Evolutionary conservation across 2,888 invertebrate genomes (phyloP).

Genomic region (Pantelozetes paolii): DNA sequence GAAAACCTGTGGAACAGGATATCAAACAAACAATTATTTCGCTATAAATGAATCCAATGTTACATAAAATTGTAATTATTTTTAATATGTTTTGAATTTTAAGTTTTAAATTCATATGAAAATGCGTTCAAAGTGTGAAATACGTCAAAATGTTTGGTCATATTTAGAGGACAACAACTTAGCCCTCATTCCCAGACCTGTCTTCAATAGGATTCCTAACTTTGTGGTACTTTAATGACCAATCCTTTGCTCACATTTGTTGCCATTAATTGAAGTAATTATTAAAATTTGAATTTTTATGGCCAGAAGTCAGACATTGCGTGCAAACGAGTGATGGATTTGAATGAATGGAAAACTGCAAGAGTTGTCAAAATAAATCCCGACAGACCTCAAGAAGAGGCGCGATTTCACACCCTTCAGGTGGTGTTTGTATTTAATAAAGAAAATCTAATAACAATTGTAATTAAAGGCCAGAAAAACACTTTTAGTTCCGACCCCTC

Average conservation of each 20-base stretch:
- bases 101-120: background rate
- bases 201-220: conserved; percentile 4
- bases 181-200: conserved; percentile 11
- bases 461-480: background rate
- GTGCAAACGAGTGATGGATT: background rate
- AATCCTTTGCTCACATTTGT: background rate
- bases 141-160: conserved; percentile 3
- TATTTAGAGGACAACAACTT: conserved; percentile 9
- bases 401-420: background rate
- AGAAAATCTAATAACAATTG: background rate
- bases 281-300: background rate
- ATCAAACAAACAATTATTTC: background rate
- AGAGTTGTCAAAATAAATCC: conserved; percentile 23
- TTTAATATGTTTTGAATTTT: background rate
- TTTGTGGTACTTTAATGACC: background rate
- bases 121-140: background rate
- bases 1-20: conserved; percentile 3
- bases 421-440: background rate
- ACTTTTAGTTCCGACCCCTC: background rate
- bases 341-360: background rate
- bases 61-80: background rate
- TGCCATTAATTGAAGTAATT: background rate
- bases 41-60: background rate
- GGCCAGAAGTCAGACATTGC: background rate
- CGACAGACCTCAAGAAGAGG: background rate